Percentiles rank a stretch among this genome's conserved stretches.
These are phyloP conservation scores for Coelopa frigida DNA, from an alignment of 1,140 invertebrate genomes.

Conservation along the genomic window DNA sequence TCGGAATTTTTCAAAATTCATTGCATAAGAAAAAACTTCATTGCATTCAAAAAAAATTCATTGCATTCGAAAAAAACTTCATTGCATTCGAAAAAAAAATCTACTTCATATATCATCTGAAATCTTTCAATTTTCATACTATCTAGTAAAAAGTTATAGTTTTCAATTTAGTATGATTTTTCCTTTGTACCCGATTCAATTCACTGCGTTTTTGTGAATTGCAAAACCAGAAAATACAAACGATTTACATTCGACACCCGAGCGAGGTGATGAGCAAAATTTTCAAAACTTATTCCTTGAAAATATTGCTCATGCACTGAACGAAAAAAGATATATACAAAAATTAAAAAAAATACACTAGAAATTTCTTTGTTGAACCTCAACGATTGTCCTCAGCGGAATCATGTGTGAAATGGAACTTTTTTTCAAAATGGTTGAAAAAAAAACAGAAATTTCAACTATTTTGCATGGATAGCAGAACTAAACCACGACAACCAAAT, in stretches of 20 bases:
- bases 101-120: no score
- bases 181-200: constrained; percentile 15
- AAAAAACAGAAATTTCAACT: constrained; percentile 29
- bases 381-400: constrained; percentile 13
- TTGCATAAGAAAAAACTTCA: no score
- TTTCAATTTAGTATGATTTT: not conserved
- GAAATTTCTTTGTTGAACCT: not conserved
- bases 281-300: not conserved
- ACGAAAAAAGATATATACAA: not conserved
- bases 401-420: constrained; percentile 19
- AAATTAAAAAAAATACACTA: constrained; percentile 3
- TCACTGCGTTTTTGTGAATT: constrained; percentile 46
- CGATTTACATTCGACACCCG: not conserved
- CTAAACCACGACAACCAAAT: constrained; percentile 37
- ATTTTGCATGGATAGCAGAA: constrained; percentile 39
- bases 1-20: no score
- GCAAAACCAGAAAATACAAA: constrained; percentile 38
- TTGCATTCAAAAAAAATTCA: no score
- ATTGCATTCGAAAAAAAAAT: no score
- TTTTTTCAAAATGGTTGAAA: constrained; percentile 11
- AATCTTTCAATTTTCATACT: no score
- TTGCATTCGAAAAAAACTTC: no score
- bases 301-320: not conserved
- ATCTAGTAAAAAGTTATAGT: no score
- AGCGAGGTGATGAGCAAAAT: not conserved